Percentiles rank a stretch among this genome's conserved stretches.
phyloP scores from a whole-genome alignment of 2,113 vertebrate genomes.

The Pithys albifrons region DNA sequence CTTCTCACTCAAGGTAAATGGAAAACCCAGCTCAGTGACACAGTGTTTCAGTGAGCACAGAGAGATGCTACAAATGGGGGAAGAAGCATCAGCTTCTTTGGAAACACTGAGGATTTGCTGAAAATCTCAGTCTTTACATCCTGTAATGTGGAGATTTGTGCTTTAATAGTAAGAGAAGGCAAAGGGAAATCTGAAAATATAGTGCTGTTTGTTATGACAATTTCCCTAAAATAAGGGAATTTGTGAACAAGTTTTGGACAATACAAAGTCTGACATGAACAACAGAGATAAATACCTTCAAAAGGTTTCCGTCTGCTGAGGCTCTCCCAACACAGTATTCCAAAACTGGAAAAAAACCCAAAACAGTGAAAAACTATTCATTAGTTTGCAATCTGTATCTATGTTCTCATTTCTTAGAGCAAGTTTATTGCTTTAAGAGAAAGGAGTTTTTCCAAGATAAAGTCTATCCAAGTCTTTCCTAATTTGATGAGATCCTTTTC shows the following conservation, averaged over 20 bases:
- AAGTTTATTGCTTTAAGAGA: background rate
- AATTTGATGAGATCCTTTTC: background rate
- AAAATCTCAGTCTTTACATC: background rate
- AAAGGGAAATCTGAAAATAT: background rate
- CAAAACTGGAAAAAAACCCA: constrained; percentile 41
- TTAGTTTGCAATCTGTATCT: background rate
- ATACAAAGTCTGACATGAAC: background rate
- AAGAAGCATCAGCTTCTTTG: background rate
- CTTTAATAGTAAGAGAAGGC: background rate
- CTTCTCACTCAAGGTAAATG: background rate
- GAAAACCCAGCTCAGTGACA: background rate
- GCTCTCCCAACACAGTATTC: constrained; percentile 64
- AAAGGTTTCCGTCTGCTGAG: constrained; percentile 62
- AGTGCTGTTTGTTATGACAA: background rate
- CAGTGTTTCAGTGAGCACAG: background rate
- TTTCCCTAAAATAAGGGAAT: background rate
- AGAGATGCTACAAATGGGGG: background rate
- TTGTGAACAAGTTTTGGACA: background rate
- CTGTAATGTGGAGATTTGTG: background rate
- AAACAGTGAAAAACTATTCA: background rate
- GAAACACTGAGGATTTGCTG: background rate
- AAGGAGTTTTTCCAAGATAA: background rate
- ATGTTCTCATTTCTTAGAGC: background rate
- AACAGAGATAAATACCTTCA: constrained; percentile 51
- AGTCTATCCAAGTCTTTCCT: background rate